phyloP scores from a whole-genome alignment of 2,113 vertebrate species.

The Andinoacara biseriatus region DNA sequence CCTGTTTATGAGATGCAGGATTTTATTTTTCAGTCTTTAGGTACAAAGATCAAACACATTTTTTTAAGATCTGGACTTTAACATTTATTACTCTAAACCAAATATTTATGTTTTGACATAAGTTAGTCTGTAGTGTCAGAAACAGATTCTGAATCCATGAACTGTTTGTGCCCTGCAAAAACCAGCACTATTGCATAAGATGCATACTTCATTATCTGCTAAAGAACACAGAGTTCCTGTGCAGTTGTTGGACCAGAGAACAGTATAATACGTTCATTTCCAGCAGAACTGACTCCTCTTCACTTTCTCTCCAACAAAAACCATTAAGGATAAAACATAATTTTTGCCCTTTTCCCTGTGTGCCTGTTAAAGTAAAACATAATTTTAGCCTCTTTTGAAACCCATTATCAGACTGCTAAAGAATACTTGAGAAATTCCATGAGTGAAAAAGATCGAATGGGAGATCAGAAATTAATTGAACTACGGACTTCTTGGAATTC shows the following conservation, averaged over 20 bases:
- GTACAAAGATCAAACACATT: neutral
- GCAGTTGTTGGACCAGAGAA: neutral
- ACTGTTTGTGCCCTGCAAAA: neutral
- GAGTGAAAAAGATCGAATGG: slow-evolving; percentile 37
- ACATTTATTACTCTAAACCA: neutral
- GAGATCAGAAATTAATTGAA: slow-evolving; percentile 29
- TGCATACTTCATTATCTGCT: neutral
- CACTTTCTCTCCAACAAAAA: slow-evolving; percentile 24
- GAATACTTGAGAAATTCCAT: slow-evolving; percentile 10
- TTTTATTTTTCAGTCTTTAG: neutral
- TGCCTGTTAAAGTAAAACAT: slow-evolving; percentile 12
- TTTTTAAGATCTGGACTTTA: neutral
- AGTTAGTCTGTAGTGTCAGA: neutral
- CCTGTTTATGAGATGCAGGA: neutral
- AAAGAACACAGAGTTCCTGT: neutral
- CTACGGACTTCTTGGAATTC: neutral
- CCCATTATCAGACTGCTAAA: slow-evolving; percentile 25
- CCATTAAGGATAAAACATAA: slow-evolving; percentile 36
- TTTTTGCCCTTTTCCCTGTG: slow-evolving; percentile 34
- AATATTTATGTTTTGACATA: neutral
- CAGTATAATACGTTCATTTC: slow-evolving; percentile 8
- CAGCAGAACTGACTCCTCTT: slow-evolving; percentile 18
- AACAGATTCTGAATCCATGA: neutral
- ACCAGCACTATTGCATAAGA: neutral
- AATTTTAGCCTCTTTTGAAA: slow-evolving; percentile 28